Evolutionary conservation across 2,797 vertebrate genomes (phyloP), one percentile per base, ranked within the genome.

Genomic region (Mustela erminea): DNA sequence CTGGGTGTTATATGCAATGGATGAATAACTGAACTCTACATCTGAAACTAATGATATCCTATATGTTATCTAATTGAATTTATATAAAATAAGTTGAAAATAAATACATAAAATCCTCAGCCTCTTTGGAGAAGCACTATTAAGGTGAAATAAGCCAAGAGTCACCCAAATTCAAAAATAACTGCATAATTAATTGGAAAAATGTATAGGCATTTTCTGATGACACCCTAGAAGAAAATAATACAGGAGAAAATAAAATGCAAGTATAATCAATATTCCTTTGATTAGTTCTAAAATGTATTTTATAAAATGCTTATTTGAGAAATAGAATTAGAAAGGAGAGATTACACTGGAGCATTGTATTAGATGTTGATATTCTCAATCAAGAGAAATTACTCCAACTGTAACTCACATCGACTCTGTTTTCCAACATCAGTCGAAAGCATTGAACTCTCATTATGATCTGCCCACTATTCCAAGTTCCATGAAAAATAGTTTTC

Each of bases 401-500:
- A 46, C 25, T 60, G 66, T 75, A 56, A 54, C 1, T 84, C 23
- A 70, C 38, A 70, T 17, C 7, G 70, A 35, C 93, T 87, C 32
- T 72, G 32, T 72, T 96, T 92, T 29, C 18, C 38, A 80, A 21
- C 8, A 75, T 17, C 78, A 41, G 6, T 93, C 58, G 88, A 90
- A 88, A 25, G 18, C 27, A 74, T 8, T 56, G 35, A 43, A 7
- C 14, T 74, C 9, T 87, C 35, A 46, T 60, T 89, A 92, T 56
- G 11, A 75, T 54, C 35, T 82, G 1, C 41, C 13, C 20, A 46
- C 7, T 74, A 68, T 46, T 90, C 32, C 46, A 74, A 89, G 17
- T 12, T 83, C 7, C 29, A 46, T 21, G 38, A 81, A 62, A 97
- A 95, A 58, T 27, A 90, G 43, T 80, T 90, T 96, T 90, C 32